Percentiles rank a stretch among this genome's conserved stretches.
These are phyloP conservation scores for Macheiramphus alcinus DNA, from an alignment of 2,113 vertebrate genomes.

Conservation along the genomic window DNA sequence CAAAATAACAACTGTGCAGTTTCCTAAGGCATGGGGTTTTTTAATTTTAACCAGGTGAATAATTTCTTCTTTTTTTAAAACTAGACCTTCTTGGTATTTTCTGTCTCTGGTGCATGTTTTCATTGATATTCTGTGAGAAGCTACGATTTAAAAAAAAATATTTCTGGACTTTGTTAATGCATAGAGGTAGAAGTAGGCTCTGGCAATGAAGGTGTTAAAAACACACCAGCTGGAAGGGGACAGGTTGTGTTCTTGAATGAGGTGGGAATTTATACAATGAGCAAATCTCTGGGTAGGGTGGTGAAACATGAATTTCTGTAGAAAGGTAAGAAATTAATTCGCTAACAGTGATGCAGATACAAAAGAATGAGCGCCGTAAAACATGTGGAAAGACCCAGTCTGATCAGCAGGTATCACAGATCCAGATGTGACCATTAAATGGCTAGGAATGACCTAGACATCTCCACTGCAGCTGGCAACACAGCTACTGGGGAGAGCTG, in stretches of 20 bases:
- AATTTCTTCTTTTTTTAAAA: background rate
- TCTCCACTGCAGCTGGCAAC: background rate
- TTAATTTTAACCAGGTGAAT: background rate
- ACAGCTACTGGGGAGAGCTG: background rate
- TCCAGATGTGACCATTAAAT: background rate
- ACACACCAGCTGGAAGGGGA: background rate
- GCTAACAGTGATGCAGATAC: background rate
- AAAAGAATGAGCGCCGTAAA: background rate
- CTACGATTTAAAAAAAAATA: background rate
- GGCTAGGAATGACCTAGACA: background rate
- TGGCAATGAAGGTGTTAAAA: background rate
- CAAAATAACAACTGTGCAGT: background rate
- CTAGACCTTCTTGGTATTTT: background rate
- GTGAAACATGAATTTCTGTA: background rate
- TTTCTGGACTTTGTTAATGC: background rate
- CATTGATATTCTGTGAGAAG: background rate
- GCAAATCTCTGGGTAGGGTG: background rate
- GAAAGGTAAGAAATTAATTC: background rate
- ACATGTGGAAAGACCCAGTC: rapidly evolving
- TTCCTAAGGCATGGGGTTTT: background rate
- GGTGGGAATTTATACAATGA: background rate
- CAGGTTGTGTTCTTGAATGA: background rate
- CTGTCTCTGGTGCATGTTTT: background rate
- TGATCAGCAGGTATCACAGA: background rate
- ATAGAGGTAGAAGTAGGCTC: background rate